A percentile compares a stretch with the other conserved stretches of the same genome.
Evolutionary conservation across 2,888 invertebrate genomes (phyloP).

Genomic region (Pardosa pseudoannulata): DNA sequence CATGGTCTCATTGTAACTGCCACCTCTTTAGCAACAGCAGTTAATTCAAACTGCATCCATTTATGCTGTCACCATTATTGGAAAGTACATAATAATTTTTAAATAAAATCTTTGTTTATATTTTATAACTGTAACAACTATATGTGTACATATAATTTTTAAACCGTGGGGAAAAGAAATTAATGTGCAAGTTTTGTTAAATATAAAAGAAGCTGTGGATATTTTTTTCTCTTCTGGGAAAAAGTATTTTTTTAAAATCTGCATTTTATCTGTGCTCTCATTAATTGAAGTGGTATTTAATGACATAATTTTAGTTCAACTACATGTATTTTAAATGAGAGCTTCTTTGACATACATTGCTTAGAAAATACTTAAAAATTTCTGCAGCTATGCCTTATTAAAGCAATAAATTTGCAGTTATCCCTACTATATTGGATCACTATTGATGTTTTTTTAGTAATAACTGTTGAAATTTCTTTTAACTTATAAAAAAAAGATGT

Average conservation of each 20-base stretch:
- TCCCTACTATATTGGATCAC: conserved; percentile 16
- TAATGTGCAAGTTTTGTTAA: not conserved
- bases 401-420: conserved; percentile 47
- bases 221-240: conserved; percentile 10
- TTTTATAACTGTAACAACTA: conserved; percentile 28
- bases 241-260: conserved; percentile 12
- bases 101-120: conserved; percentile 25
- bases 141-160: conserved; percentile 60
- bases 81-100: conserved; percentile 10
- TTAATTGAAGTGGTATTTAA: not conserved
- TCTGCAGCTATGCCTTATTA: conserved; percentile 27
- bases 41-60: conserved; percentile 15
- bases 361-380: conserved; percentile 4
- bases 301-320: not conserved
- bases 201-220: not conserved
- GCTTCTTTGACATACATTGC: not conserved
- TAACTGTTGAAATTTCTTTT: too few relatives aligned
- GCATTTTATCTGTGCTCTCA: not conserved
- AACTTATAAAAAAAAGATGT: too few relatives aligned
- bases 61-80: conserved; percentile 41
- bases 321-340: not conserved
- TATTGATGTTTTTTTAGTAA: too few relatives aligned
- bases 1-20: conserved; percentile 64
- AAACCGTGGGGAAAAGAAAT: not conserved
- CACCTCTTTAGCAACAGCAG: conserved; percentile 47